Evolutionary conservation across 2,797 vertebrate genomes (phyloP).

Genomic region (Alcedo atthis): DNA sequence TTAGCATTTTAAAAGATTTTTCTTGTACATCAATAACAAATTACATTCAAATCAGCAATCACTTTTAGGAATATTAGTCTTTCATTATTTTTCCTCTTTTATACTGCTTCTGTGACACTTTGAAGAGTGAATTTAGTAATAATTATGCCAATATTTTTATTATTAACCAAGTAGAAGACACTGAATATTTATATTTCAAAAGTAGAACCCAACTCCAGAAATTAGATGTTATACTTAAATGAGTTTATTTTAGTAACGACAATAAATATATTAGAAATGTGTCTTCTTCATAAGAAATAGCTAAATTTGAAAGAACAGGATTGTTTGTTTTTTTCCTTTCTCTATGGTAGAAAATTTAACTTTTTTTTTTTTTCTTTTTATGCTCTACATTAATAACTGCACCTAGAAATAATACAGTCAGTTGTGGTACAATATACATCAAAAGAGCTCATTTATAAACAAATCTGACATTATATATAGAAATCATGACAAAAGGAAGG

Average conservation of each 20-base stretch:
- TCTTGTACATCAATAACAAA: background rate
- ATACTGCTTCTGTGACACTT: background rate
- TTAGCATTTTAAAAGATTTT: background rate
- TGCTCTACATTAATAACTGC: background rate
- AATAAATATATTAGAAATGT: constrained; percentile 4
- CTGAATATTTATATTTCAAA: constrained; percentile 1
- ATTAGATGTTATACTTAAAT: constrained; percentile 8
- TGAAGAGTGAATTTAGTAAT: background rate
- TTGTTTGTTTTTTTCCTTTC: background rate
- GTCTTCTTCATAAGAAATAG: background rate
- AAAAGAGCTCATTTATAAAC: background rate
- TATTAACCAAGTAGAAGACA: background rate
- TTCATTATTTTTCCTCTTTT: background rate
- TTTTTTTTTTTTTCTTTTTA: background rate
- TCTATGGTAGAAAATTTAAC: constrained; percentile 16
- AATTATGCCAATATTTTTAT: background rate
- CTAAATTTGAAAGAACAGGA: background rate
- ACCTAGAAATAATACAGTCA: constrained; percentile 22
- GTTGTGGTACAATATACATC: background rate
- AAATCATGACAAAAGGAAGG: constrained; percentile 10
- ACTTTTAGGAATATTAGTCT: background rate
- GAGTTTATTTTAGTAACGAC: background rate
- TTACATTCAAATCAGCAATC: background rate
- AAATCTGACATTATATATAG: constrained; percentile 20
- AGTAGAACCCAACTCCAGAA: background rate